Evolutionary conservation across 2,888 invertebrate species (phyloP), one percentile per base, ranked within the genome.

Genomic region (Drosophila prostipennis): DNA sequence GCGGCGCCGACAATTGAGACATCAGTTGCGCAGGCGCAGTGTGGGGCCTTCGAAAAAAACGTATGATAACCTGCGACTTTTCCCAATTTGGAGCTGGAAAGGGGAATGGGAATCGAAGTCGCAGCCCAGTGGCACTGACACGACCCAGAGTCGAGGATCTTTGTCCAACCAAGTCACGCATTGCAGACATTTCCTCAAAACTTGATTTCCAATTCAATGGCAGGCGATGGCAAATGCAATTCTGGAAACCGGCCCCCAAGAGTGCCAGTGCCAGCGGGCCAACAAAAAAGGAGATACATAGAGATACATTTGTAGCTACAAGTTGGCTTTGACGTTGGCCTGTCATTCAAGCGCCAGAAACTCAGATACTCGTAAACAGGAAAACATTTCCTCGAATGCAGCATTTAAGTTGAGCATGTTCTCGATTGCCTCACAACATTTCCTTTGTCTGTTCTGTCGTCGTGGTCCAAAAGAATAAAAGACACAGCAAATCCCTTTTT

Each of bases 101-200:
- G 5, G 26, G 32, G 39, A 39, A 37, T 14, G 26, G 32, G 39
- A 37, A 23, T 26, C 16, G 46, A 60, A 63, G 64, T 34, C 59
- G 61, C n/a, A 32, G 45, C 29, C 45, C 52, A 75, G 70, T 76
- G 80, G 76, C 75, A 57, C 42, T 74, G 79, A 75, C 80, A 80
- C 73, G 83, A 82, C 69, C 68, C 63, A 55, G 40, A 75, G 46
- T 59, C 76, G 56, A 14, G 54, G 54, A 54, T 37, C 42, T 42
- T 42, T 37, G 57, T 58, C 57, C 64, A 46, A 39, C 57, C 86
- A 71, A 87, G 86, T 86, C 83, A 87, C 86, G 83, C 88, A 87
- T 69, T 78, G 82, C 57, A 72, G 67, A 52, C 71, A 49, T 79
- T 79, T 80, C 73, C 79, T 74, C 73, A 65, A 75, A 85, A 84